Evolutionary conservation across 2,113 vertebrate species (phyloP).

Genomic region (Eubucco bourcierii): DNA sequence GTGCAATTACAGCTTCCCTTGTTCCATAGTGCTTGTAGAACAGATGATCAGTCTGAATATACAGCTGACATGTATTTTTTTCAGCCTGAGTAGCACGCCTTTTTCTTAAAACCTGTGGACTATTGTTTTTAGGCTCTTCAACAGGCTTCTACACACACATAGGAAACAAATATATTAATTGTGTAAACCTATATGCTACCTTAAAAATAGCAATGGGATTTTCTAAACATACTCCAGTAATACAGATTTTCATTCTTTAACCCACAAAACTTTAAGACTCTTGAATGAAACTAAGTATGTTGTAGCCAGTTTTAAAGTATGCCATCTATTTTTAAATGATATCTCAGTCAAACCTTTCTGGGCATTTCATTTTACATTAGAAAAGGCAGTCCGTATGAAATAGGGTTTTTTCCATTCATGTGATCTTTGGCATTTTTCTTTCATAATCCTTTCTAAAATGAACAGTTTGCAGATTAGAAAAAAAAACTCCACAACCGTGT

Average conservation of each 20-base stretch:
- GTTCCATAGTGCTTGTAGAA: slow-evolving; percentile 88
- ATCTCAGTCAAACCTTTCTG: not conserved
- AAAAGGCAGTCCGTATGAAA: not conserved
- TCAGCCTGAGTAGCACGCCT: slow-evolving; percentile 87
- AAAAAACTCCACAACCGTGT: not conserved
- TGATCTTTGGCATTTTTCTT: not conserved
- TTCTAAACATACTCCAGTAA: not conserved
- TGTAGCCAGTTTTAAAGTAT: not conserved
- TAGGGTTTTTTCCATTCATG: not conserved
- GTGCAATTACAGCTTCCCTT: slow-evolving; percentile 93
- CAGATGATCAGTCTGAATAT: slow-evolving; percentile 96
- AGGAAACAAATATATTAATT: not conserved
- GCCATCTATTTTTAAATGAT: not conserved
- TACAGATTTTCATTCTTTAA: not conserved
- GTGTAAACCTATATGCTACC: not conserved
- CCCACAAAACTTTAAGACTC: not conserved
- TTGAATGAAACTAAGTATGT: not conserved
- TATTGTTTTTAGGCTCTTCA: slow-evolving; percentile 62
- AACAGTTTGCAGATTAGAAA: not conserved
- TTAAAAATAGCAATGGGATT: not conserved
- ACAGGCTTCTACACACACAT: slow-evolving; percentile 46
- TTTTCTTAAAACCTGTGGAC: slow-evolving; percentile 85
- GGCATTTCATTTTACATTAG: not conserved
- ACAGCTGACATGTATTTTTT: slow-evolving; percentile 94
- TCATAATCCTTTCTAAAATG: not conserved